Percentiles rank a stretch among this genome's conserved stretches.
phyloP scores from a whole-genome alignment of 2,888 invertebrate species.

The Leucophora obtusa region DNA sequence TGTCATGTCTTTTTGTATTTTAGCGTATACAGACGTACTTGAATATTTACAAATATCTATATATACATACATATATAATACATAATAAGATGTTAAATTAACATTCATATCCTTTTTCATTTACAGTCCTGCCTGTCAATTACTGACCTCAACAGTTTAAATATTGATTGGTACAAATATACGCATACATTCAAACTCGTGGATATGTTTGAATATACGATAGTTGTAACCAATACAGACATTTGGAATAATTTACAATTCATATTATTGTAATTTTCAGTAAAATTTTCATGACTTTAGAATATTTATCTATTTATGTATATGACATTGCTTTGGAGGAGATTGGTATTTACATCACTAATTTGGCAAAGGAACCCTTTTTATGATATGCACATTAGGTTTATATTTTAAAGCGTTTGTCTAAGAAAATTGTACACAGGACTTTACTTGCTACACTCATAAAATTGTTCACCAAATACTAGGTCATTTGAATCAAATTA shows the following conservation, averaged over 20 bases:
- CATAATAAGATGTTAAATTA: conserved; percentile 61
- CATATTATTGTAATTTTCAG: conserved; percentile 47
- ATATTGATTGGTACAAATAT: conserved; percentile 72
- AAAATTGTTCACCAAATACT: no score
- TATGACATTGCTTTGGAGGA: conserved; percentile 1
- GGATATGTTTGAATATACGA: background rate
- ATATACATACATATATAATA: conserved; percentile 16
- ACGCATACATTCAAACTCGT: conserved; percentile 38
- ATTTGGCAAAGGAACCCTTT: background rate
- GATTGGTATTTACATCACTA: background rate
- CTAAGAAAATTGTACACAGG: background rate
- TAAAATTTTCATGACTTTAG: conserved; percentile 54
- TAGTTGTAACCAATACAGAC: conserved; percentile 23
- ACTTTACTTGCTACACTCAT: no score
- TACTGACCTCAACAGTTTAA: conserved; percentile 69
- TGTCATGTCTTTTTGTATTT: no score
- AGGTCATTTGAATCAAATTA: no score
- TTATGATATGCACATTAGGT: background rate
- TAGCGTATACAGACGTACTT: background rate
- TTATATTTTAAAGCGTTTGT: background rate
- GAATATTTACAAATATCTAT: no score
- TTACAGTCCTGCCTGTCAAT: conserved; percentile 61
- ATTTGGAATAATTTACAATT: conserved; percentile 42
- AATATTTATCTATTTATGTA: conserved; percentile 34
- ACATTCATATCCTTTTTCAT: conserved; percentile 59